Evolutionary conservation across 1,140 invertebrate species (phyloP).

Genomic region (Sogatella furcifera): DNA sequence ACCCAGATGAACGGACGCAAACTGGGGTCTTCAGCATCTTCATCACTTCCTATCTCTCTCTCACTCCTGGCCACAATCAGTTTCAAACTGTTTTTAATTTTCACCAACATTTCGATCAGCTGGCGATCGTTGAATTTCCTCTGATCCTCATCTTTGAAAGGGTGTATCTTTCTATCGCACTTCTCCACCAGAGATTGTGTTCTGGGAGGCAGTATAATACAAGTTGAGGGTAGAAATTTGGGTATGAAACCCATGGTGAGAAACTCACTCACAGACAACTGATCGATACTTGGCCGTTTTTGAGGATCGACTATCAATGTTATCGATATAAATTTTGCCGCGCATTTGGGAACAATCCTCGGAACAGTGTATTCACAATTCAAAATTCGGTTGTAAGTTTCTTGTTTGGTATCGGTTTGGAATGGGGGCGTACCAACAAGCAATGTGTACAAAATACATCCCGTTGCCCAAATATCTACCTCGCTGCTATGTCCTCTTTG

Average conservation of each 20-base stretch:
- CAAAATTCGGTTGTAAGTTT: conserved; percentile 54
- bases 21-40: background rate
- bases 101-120: conserved; percentile 22
- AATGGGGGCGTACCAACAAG: conserved; percentile 60
- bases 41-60: background rate
- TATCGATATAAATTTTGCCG: background rate
- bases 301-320: conserved; percentile 1
- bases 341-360: background rate
- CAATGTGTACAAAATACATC: conserved; percentile 51
- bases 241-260: background rate
- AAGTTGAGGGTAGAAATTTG: background rate
- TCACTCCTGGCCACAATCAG: background rate
- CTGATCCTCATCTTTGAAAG: background rate
- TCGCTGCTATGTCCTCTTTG: conserved; percentile 57
- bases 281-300: background rate
- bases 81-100: conserved; percentile 26
- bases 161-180: background rate
- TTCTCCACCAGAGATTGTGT: background rate
- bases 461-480: conserved; percentile 61
- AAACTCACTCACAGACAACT: background rate
- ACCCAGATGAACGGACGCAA: conserved; percentile 5
- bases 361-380: conserved; percentile 46
- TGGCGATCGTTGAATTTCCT: background rate
- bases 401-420: conserved; percentile 45
- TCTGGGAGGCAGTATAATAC: background rate